Conservation (phyloP, 2,797 vertebrate genomes). For the Eurystomus glaucurus region DNA sequence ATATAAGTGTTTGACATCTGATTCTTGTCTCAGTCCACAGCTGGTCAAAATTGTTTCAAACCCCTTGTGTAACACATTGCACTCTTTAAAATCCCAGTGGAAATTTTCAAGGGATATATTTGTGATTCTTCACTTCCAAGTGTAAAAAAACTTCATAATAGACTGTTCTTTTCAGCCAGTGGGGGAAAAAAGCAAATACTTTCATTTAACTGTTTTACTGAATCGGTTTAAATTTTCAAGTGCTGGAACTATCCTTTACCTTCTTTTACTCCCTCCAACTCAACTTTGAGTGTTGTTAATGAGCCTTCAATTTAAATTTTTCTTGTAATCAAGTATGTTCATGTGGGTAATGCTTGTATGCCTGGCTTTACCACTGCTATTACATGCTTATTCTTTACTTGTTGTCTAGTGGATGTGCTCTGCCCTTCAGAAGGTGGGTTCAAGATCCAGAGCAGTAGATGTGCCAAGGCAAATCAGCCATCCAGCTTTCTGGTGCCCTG, state of each 20-base stretch:
- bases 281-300: background rate
- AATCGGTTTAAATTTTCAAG: background rate
- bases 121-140: background rate
- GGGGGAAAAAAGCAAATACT: background rate
- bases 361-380: background rate
- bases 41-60: background rate
- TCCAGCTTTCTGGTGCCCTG: background rate
- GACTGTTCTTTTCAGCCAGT: background rate
- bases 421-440: background rate
- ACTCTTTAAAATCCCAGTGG: background rate
- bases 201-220: background rate
- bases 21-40: background rate
- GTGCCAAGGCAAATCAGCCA: no score
- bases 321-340: rapidly evolving
- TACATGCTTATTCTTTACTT: rapidly evolving
- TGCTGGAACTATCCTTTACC: background rate
- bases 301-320: background rate
- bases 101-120: background rate
- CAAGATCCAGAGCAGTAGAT: background rate
- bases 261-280: background rate
- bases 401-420: background rate
- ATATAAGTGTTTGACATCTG: background rate
- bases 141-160: rapidly evolving
- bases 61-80: background rate
- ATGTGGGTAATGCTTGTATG: rapidly evolving